A percentile compares a stretch with the other conserved stretches of the same genome.
These are phyloP conservation scores for Eristalis pertinax DNA, from an alignment of 2,888 invertebrate species.

Conservation along the genomic window DNA sequence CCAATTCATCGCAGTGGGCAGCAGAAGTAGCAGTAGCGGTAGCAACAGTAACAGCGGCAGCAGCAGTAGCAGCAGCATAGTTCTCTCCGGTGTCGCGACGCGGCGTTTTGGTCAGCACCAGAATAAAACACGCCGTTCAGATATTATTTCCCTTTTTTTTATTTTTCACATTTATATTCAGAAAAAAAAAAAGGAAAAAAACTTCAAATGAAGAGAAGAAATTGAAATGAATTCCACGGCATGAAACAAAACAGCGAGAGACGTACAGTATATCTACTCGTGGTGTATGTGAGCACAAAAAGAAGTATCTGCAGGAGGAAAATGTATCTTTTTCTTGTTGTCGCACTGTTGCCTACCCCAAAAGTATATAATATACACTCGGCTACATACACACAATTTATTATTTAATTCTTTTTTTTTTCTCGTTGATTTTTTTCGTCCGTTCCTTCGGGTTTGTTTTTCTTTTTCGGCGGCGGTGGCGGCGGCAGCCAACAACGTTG, in stretches of 20 bases:
- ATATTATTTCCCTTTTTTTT: conserved; percentile 27
- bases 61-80: conserved; percentile 55
- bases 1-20: conserved; percentile 60
- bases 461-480: conserved; percentile 59
- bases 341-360: conserved; percentile 72
- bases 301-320: conserved; percentile 68
- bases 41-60: conserved; percentile 15
- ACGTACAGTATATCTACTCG: conserved; percentile 38
- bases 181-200: conserved; percentile 13
- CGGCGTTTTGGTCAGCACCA: conserved; percentile 50
- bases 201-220: conserved; percentile 59
- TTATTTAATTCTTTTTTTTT: conserved; percentile 72
- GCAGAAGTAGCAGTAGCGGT: conserved; percentile 40
- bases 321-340: conserved; percentile 72
- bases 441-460: conserved; percentile 70
- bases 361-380: conserved; percentile 70
- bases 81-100: conserved; percentile 66
- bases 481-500: conserved; percentile 63
- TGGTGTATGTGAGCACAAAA: conserved; percentile 36
- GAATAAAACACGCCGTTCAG: conserved; percentile 43
- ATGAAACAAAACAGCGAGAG: conserved; percentile 61
- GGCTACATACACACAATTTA: conserved; percentile 71
- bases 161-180: conserved; percentile 39
- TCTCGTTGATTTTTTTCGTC: conserved; percentile 36
- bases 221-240: conserved; percentile 65